These are phyloP conservation scores for Thamnophis sirtalis DNA, from an alignment of 2,113 vertebrate species.

Conservation along the genomic window DNA sequence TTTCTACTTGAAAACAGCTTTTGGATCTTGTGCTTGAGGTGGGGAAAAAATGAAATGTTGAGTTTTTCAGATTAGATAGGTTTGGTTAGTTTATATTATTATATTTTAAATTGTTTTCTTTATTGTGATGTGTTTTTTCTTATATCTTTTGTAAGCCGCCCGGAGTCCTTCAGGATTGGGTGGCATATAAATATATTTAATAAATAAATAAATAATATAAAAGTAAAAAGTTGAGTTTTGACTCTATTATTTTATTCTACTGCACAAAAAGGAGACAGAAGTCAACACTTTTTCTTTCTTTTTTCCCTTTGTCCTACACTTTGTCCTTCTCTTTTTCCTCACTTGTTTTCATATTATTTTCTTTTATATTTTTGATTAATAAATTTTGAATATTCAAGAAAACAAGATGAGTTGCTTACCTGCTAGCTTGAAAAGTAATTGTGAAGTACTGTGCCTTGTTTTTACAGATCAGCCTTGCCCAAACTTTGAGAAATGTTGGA, in stretches of 20 bases:
- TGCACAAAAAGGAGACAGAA: neutral
- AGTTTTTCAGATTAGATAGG: neutral
- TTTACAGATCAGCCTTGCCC: neutral
- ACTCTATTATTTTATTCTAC: neutral
- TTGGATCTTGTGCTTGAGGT: neutral
- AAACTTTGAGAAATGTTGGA: neutral
- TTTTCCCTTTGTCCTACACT: neutral
- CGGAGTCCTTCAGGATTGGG: too few species aligned
- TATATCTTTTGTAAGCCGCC: too few species aligned
- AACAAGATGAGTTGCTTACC: neutral
- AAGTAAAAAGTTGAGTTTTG: neutral
- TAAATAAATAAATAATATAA: too few species aligned
- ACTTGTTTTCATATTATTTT: neutral
- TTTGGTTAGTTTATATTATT: neutral
- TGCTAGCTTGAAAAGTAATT: neutral
- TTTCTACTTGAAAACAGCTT: neutral
- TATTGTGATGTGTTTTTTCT: too few species aligned
- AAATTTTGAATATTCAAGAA: neutral
- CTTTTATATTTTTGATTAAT: neutral
- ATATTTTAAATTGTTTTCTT: too few species aligned
- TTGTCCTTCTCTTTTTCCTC: neutral
- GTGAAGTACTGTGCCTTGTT: neutral
- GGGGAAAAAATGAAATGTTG: neutral
- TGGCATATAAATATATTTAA: too few species aligned
- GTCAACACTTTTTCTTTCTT: neutral